Evolutionary conservation across 2,888 invertebrate species (phyloP).

Genomic region (Limnephilus auricula): DNA sequence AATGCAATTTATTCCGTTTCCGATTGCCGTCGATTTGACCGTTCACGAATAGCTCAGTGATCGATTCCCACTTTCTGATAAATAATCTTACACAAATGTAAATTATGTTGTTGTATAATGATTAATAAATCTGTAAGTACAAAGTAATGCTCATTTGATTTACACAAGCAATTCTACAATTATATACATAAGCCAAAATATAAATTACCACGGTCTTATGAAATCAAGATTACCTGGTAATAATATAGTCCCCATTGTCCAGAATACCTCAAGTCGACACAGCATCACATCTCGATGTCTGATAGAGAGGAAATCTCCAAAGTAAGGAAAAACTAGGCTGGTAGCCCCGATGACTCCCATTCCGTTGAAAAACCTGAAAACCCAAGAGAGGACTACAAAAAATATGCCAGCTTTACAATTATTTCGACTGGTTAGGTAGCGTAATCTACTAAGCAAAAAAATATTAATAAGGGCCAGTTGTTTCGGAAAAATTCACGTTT

Average conservation of each 20-base stretch:
- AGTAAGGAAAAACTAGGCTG: conserved; percentile 79
- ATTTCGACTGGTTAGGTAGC: conserved; percentile 19
- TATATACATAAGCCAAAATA: no score
- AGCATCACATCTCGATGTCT: conserved; percentile 78
- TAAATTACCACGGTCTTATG: background rate
- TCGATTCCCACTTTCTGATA: no score
- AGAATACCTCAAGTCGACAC: conserved; percentile 79
- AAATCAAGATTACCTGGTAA: conserved; percentile 75
- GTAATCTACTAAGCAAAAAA: background rate
- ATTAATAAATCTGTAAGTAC: no score
- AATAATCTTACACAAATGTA: no score
- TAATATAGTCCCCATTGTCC: conserved; percentile 79
- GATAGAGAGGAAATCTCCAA: conserved; percentile 78
- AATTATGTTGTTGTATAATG: no score
- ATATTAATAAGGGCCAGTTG: no score
- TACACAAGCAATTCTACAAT: no score
- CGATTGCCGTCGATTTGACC: no score
- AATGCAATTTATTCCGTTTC: no score
- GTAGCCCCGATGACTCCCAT: conserved; percentile 82
- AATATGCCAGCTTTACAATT: conserved; percentile 64
- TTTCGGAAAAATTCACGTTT: no score
- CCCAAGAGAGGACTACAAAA: conserved; percentile 63
- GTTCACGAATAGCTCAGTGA: no score
- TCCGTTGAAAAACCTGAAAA: conserved; percentile 80
- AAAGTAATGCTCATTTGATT: no score